phyloP scores from a whole-genome alignment of 2,888 invertebrate genomes.

The Julus scanicus region DNA sequence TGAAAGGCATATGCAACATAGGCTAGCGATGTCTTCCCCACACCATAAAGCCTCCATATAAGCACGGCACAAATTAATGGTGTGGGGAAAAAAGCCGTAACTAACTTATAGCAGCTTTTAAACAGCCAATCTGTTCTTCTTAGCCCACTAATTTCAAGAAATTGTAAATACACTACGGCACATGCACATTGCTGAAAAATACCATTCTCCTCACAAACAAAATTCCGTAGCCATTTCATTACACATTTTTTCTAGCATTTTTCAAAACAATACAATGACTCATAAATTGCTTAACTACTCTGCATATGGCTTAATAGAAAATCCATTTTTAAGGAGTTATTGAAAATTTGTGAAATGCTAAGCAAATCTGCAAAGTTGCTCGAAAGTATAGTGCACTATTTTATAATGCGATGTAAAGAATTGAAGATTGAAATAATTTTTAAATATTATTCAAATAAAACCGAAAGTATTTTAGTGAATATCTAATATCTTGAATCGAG shows the following conservation, averaged over 20 bases:
- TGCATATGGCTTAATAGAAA: too few species aligned
- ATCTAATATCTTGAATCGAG: too few species aligned
- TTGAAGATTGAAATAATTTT: too few species aligned
- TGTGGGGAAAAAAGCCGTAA: background rate
- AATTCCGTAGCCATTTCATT: background rate
- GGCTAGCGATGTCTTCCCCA: background rate
- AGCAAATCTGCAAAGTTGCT: too few species aligned
- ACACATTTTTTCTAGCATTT: background rate
- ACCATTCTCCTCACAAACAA: background rate
- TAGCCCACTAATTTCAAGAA: background rate
- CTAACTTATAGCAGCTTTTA: background rate
- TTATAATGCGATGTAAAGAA: too few species aligned
- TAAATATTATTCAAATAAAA: too few species aligned
- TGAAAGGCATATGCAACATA: slow-evolving; percentile 3
- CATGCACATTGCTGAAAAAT: background rate
- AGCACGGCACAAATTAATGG: slow-evolving; percentile 39
- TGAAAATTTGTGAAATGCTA: too few species aligned
- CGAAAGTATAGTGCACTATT: too few species aligned
- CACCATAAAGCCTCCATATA: background rate
- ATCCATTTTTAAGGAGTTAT: too few species aligned
- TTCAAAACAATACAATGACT: background rate
- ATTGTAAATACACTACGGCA: background rate
- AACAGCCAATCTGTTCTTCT: slow-evolving; percentile 7
- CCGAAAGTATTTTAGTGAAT: too few species aligned
- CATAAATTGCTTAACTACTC: too few species aligned